Conservation (phyloP, 2,797 vertebrate genomes). For the Tragelaphus oryx region DNA sequence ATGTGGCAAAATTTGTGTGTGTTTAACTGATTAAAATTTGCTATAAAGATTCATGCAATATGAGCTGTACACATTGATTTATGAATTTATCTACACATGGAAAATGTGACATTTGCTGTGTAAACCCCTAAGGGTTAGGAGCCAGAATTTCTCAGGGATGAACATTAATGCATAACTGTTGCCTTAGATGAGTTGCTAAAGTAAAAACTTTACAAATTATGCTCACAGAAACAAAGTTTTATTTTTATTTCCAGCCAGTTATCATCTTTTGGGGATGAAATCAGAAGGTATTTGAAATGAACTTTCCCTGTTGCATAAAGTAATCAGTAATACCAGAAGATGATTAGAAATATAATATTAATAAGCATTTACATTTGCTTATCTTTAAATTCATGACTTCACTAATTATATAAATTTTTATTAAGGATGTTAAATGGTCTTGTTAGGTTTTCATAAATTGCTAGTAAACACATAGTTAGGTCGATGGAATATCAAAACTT, state of each 20-base stretch:
- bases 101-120: conserved; percentile 53
- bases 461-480: not conserved
- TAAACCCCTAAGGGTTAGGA: conserved; percentile 33
- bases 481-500: not conserved
- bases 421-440: not conserved
- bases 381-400: not conserved
- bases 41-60: not conserved
- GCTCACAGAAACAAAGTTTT: conserved; percentile 16
- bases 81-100: conserved; percentile 50
- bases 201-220: conserved; percentile 47
- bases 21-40: conserved; percentile 41
- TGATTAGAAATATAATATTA: conserved; percentile 47
- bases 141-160: conserved; percentile 42
- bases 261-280: conserved; percentile 1
- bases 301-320: not conserved
- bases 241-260: not conserved
- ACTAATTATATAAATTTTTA: not conserved
- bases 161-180: not conserved
- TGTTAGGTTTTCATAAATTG: conserved; percentile 5
- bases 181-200: not conserved
- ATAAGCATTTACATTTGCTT: not conserved
- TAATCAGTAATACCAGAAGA: not conserved
- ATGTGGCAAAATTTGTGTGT: conserved; percentile 50
- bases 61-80: conserved; percentile 49
- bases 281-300: conserved; percentile 35